Base-by-base conservation (phyloP, 2,113 vertebrate genomes). In the Eleginops maclovinus region DNA sequence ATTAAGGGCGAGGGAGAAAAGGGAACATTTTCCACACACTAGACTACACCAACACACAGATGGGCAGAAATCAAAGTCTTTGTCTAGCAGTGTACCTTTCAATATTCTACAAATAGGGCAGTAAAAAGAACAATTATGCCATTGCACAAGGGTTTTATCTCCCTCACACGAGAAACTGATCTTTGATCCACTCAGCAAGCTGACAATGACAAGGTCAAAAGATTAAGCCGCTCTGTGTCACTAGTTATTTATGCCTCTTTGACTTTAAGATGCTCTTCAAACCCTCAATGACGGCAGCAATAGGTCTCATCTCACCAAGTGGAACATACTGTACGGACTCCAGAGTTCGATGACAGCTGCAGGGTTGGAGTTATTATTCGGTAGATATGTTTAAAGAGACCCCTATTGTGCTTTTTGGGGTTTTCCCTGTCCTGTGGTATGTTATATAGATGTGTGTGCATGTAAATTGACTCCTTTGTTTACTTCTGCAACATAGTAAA, bases 241-340 rank as follows among this genome's bases (percentile, higher is more conserved):
- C 50, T 28, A 10, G 53, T 69, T 77, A 78, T 85, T 85, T 72
- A 61, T 55, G 19, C 68, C 50, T 54, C 46, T 31, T 31, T 49
- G 61, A 75, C 72, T 81, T 74, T 81, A 69, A 53, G 55, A 79
- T 49, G 83, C 70, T 66, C 67, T 79, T 79, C 64, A 70, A 46
- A 59, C 21, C 31, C 40, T 64, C 54, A 46, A n/a, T 54, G 21
- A 49, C n/a, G 12, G 22, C 36, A 21, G 47, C 46, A 50, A 15
- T 47, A 63, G 47, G 24, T 28, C 0, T 19, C 24, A 47, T 65
- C 15, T 11, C 14, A 7, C 12, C 55, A 9, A 46, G 28, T 50
- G 41, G 7, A 51, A 43, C 50, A 26, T 12, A 22, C 14, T 44
- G 40, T 31, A 43, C 60, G 24, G 47, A 72, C 31, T 13, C 15